Evolutionary conservation across 2,888 invertebrate species (phyloP), one percentile per base, ranked within the genome.

Genomic region (Taphrorychus bicolor): DNA sequence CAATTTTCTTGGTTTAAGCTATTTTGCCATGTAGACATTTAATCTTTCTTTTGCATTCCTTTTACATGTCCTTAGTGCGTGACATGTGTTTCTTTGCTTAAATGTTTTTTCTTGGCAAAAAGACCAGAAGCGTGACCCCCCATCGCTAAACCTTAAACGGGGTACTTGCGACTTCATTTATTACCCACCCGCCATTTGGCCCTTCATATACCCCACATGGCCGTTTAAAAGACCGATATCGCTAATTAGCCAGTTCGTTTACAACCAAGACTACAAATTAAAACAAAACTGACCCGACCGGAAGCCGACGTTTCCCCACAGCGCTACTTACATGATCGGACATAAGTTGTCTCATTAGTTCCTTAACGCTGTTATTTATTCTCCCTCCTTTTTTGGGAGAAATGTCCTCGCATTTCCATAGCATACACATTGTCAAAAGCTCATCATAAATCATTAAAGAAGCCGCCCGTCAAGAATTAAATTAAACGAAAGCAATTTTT

Each of bases 271-370:
- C 51, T 56, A 58, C 58, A 52, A 65, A 65, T 65, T 65, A 59
- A 59, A 54, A 66, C 53, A 59, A 48, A 53, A 45, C 48, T 42
- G 24, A 42, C 52, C 11, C 23, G 17, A 59, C 66, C 66, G 66
- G 66, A 66, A 66, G 56, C 45, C 52, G 21, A 59, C 57, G 66
- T 59, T 66, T 66, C 17, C 14, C 63, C 49, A 42, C 21, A n/a
- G 51, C 51, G 21, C 53, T 19, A 56, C 58, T 65, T 59, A 56
- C 61, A 56, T 66, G 54, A 60, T 49, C 54, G 42, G 66, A 66
- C 66, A 56, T 60, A 66, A 61, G 61, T 61, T 66, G 66, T 61
- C 61, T 66, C 66, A 61, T 61, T 66, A 61, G 32, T 56, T 66
- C 51, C 63, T 48, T 63, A 51, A 59, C 18, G 19, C 21, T 22